phyloP scores from a whole-genome alignment of 2,113 vertebrate species.

The human (Homo sapiens) region GRCh38 chrX:4236501-4237000 shows the following conservation, averaged over 20 bases:
- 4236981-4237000: slow-evolving; percentile 20
- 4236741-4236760: accelerated
- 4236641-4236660: background rate
- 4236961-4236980: slow-evolving; percentile 43
- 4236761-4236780: background rate
- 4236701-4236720: background rate
- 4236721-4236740: too few relatives aligned
- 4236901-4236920: slow-evolving; percentile 22
- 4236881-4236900: background rate
- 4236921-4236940: slow-evolving; percentile 35
- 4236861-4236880: accelerated
- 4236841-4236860: accelerated
- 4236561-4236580: background rate
- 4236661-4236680: too few relatives aligned
- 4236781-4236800: accelerated
- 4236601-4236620: too few relatives aligned
- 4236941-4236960: background rate
- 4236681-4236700: too few relatives aligned
- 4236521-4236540: background rate
- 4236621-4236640: background rate
- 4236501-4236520: accelerated
- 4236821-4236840: too few relatives aligned
- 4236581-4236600: background rate
- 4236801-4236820: too few relatives aligned
- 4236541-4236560: background rate